Evolutionary conservation across 2,888 invertebrate genomes (phyloP).

Genomic region (Drosophila vallismaia): DNA sequence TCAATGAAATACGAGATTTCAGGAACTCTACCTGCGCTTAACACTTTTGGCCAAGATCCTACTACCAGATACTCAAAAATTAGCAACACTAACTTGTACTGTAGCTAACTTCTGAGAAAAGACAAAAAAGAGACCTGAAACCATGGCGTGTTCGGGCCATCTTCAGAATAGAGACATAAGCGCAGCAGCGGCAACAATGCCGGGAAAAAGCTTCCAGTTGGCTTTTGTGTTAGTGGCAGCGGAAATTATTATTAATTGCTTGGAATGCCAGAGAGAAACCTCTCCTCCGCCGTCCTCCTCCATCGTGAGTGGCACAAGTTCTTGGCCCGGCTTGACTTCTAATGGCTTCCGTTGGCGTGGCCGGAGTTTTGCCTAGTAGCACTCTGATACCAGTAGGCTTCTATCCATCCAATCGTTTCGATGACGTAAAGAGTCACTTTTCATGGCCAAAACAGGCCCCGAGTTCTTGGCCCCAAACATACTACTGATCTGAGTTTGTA

Average conservation of each 20-base stretch:
- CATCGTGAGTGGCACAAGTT: constrained; percentile 19
- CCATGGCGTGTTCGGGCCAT: constrained; percentile 33
- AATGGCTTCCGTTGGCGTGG: constrained; percentile 76
- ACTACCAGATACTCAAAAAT: constrained; percentile 23
- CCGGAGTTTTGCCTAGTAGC: constrained; percentile 29
- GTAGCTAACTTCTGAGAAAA: constrained; percentile 35
- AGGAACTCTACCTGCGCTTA: not conserved
- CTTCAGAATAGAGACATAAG: constrained; percentile 50
- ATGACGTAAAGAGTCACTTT: constrained; percentile 71
- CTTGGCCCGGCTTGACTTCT: constrained; percentile 36
- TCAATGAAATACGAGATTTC: not conserved
- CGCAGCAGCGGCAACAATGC: constrained; percentile 12
- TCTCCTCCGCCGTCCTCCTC: not conserved
- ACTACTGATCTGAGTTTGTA: constrained; percentile 12
- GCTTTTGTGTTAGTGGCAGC: constrained; percentile 60
- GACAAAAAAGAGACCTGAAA: constrained; percentile 13
- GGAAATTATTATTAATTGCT: constrained; percentile 81
- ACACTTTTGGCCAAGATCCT: constrained; percentile 17
- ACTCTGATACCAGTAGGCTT: not conserved
- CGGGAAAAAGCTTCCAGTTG: constrained; percentile 48
- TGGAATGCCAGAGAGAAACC: constrained; percentile 56
- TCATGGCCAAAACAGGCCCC: constrained; percentile 67
- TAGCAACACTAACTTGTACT: constrained; percentile 28
- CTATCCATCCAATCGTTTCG: constrained; percentile 55
- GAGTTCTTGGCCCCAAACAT: constrained; percentile 67